These are phyloP conservation scores for Archips xylosteana DNA, from an alignment of 2,888 invertebrate species.

Conservation along the genomic window DNA sequence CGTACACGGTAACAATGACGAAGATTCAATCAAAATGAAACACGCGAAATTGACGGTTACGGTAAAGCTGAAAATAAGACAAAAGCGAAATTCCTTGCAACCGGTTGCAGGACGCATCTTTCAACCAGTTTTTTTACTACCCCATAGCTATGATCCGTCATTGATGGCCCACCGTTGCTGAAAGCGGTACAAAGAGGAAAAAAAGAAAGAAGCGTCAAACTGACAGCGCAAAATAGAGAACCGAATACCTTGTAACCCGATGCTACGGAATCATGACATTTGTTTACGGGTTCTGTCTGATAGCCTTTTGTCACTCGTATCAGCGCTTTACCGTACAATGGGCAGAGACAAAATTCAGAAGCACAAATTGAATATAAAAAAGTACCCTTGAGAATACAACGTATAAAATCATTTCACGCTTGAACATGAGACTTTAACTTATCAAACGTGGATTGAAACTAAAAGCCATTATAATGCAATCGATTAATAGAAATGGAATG, in stretches of 20 bases:
- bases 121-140: not conserved
- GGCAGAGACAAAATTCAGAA: not conserved
- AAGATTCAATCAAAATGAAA: not conserved
- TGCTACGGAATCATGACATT: constrained; percentile 53
- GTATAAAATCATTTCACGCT: not conserved
- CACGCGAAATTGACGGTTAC: not conserved
- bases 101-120: not conserved
- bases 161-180: constrained; percentile 11
- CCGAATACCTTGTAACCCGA: constrained; percentile 55
- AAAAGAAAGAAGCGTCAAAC: constrained; percentile 22
- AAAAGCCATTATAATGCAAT: no score
- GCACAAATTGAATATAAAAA: not conserved
- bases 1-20: not conserved
- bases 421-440: no score
- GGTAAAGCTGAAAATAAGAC: not conserved
- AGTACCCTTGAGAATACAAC: not conserved
- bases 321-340: not conserved
- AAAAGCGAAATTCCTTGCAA: not conserved
- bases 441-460: no score
- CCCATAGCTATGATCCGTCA: constrained; percentile 21
- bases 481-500: no score
- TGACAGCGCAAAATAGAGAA: constrained; percentile 31
- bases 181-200: constrained; percentile 21
- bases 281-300: constrained; percentile 49
- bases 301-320: constrained; percentile 29